These are phyloP conservation scores for Atrina japonica DNA, from an alignment of 2,888 invertebrate species.

Conservation along the genomic window DNA sequence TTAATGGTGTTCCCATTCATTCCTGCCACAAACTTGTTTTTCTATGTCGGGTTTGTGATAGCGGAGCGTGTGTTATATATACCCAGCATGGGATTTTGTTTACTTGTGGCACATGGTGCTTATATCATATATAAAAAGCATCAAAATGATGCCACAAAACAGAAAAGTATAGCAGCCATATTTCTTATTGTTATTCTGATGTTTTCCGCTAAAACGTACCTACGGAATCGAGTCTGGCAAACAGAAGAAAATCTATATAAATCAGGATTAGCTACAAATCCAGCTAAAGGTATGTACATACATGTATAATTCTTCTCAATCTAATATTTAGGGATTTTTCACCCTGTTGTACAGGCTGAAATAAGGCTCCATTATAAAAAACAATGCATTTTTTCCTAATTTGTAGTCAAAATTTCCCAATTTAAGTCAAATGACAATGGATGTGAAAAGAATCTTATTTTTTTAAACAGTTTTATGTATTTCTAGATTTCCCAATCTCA, in stretches of 20 bases:
- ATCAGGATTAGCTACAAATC: slow-evolving; percentile 95
- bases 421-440: too few relatives aligned
- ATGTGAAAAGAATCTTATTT: too few relatives aligned
- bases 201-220: slow-evolving; percentile 85
- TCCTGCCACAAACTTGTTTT: slow-evolving; percentile 97
- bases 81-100: slow-evolving; percentile 96
- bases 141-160: slow-evolving; percentile 34
- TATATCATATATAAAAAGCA: slow-evolving; percentile 60
- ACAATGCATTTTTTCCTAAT: too few relatives aligned
- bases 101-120: slow-evolving; percentile 86
- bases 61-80: slow-evolving; percentile 97
- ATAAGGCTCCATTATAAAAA: too few relatives aligned
- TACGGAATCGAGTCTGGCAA: slow-evolving; percentile 94
- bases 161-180: slow-evolving; percentile 46
- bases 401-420: too few relatives aligned
- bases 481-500: too few relatives aligned
- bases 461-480: too few relatives aligned
- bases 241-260: slow-evolving; percentile 95
- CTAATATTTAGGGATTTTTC: too few relatives aligned
- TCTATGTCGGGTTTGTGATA: slow-evolving; percentile 98
- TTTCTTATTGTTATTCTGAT: slow-evolving; percentile 69
- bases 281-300: slow-evolving; percentile 99
- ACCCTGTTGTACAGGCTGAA: too few relatives aligned
- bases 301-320: too few relatives aligned
- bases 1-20: slow-evolving; percentile 95